These are phyloP conservation scores for Acholoe squamosa DNA, from an alignment of 2,888 invertebrate species.

Conservation along the genomic window DNA sequence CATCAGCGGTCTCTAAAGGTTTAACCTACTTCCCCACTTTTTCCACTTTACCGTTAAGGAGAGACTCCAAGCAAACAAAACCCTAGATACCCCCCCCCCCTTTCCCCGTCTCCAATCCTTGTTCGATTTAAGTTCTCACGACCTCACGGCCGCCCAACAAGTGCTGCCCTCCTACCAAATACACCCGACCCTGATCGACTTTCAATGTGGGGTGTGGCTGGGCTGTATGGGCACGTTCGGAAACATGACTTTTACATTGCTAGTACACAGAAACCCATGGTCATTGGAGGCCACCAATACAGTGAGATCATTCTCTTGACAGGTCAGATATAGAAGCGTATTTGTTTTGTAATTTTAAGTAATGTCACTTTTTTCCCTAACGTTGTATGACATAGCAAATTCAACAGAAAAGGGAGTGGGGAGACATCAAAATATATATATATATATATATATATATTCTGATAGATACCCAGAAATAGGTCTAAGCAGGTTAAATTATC, in stretches of 20 bases:
- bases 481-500: neutral
- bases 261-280: too few relatives aligned
- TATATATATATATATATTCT: neutral
- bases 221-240: neutral
- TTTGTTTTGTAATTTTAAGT: too few relatives aligned
- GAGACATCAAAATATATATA: neutral
- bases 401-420: too few relatives aligned
- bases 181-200: neutral
- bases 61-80: neutral
- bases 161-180: neutral
- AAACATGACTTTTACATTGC: neutral
- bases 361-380: too few relatives aligned
- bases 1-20: too few relatives aligned
- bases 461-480: neutral
- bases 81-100: neutral
- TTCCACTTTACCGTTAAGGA: neutral
- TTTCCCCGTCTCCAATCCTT: neutral
- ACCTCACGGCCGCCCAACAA: neutral
- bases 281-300: too few relatives aligned
- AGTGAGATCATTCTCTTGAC: too few relatives aligned
- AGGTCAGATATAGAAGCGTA: too few relatives aligned
- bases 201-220: neutral
- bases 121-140: slow-evolving; percentile 15
- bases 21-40: neutral
- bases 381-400: too few relatives aligned